These are phyloP conservation scores for Vanessa atalanta DNA, from an alignment of 1,140 invertebrate species.

Conservation along the genomic window DNA sequence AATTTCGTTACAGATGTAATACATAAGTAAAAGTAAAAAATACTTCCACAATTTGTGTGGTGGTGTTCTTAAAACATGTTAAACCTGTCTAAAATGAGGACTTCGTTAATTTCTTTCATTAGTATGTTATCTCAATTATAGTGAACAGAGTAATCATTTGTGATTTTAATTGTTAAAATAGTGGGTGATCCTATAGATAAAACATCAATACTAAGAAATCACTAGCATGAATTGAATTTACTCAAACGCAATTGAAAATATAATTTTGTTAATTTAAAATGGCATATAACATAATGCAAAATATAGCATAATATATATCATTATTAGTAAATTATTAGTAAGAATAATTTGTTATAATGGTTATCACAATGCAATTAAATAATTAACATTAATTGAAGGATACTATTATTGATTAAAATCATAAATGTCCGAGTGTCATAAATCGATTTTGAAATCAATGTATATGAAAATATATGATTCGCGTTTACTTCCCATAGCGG, in stretches of 20 bases:
- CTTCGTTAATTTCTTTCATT: constrained; percentile 9
- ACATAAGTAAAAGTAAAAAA: constrained; percentile 2
- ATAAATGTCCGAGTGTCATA: constrained; percentile 27
- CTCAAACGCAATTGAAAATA: no score
- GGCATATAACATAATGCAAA: no score
- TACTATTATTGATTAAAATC: constrained; percentile 11
- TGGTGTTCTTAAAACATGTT: constrained; percentile 2
- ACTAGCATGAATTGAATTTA: no score
- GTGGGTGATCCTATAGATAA: not conserved
- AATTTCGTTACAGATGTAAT: constrained; percentile 31
- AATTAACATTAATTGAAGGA: constrained; percentile 14
- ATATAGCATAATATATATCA: no score
- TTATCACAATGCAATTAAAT: not conserved
- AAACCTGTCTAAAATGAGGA: constrained; percentile 23
- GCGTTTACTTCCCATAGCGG: constrained; percentile 58
- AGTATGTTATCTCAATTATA: constrained; percentile 30
- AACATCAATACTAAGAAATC: no score
- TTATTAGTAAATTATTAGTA: no score
- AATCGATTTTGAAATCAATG: constrained; percentile 48
- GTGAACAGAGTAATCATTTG: not conserved
- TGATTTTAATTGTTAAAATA: constrained; percentile 3
- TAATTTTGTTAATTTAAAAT: no score
- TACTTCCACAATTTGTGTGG: not conserved
- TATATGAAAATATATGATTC: constrained; percentile 73
- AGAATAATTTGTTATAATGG: not conserved